Base-by-base conservation (phyloP, 2,797 vertebrate species). In the Epinephelus awoara region DNA sequence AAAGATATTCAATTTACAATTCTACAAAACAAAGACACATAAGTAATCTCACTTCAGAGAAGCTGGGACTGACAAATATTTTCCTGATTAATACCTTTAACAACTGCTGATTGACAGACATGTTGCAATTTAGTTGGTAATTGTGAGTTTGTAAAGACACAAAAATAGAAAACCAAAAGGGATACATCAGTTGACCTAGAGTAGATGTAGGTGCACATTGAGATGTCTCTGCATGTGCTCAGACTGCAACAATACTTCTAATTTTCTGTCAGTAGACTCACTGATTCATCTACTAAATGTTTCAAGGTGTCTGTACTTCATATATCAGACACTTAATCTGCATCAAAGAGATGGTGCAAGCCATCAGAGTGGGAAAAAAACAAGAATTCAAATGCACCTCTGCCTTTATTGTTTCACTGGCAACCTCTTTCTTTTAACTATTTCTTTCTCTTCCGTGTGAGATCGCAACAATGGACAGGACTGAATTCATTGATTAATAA, bases 371-470 rank as follows among this genome's bases (percentile, higher is more conserved):
- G 18, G 27, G 49, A 34, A 47, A 69, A 69, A 72, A 23, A 14
- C 2, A 14, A 54, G 34, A 51, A 62, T 47, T n/a, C 10, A 66
- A 70, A 77, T 27, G 15, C n/a, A 47, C 13, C 3, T 2, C 17
- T 58, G 42, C 15, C 18, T 72, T 65, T 44, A 44, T n/a, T 73
- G 14, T 5, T 5, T 47, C 38, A 29, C 14, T 29, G 27, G 27
- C 27, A 29, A 29, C 23, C 63, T 54, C 54, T 59, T 47, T 38
- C 40, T 47, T 40, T 49, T 63, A 54, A 58, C 47, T 51, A 69
- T 49, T 2, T 17, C 2, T 77, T 25, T 40, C 2, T 59, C 54
- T 49, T 49, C n/a, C 46, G 14, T 2, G 0, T 6, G 17, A 34
- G 44, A 34, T 40, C 9, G 21, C 2, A 65, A 57, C 17, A 34